A percentile compares a stretch with the other conserved stretches of the same genome.
These are phyloP conservation scores for Bombus vancouverensis DNA, from an alignment of 1,140 invertebrate genomes.

Conservation along the genomic window DNA sequence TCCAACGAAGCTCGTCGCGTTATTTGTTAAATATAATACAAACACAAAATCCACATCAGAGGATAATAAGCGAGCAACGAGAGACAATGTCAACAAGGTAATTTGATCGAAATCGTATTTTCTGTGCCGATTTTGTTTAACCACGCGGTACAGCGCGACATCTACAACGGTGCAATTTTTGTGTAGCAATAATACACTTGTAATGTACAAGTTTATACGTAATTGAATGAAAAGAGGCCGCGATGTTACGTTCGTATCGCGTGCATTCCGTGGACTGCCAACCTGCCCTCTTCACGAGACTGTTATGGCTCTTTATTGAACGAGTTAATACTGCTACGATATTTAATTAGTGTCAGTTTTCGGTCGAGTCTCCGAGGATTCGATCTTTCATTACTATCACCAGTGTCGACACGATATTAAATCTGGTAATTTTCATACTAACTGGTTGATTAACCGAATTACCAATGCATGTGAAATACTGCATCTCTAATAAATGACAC, in stretches of 20 bases:
- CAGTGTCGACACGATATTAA: slow-evolving; percentile 18
- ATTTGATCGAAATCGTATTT: slow-evolving; percentile 35
- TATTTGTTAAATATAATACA: background rate
- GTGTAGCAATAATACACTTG: slow-evolving; percentile 32
- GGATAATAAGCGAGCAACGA: slow-evolving; percentile 4
- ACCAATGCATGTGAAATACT: background rate
- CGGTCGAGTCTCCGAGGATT: slow-evolving; percentile 29
- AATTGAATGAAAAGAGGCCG: slow-evolving; percentile 50
- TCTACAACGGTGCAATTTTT: slow-evolving; percentile 30
- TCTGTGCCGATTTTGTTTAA: background rate
- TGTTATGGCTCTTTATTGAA: slow-evolving; percentile 51
- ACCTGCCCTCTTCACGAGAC: background rate
- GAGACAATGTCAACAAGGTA: background rate
- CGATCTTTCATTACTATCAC: background rate
- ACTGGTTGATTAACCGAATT: slow-evolving; percentile 30
- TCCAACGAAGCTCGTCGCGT: background rate
- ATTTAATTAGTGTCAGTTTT: slow-evolving; percentile 56
- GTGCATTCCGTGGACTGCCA: background rate
- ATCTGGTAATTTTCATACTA: slow-evolving; percentile 25
- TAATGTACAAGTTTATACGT: slow-evolving; percentile 1
- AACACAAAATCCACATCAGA: background rate
- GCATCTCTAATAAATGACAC: background rate
- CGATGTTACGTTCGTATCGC: slow-evolving; percentile 11
- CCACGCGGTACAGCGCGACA: background rate
- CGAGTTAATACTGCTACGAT: slow-evolving; percentile 41